Conservation (phyloP, 2,888 invertebrate genomes). For the Lutraria lutraria region DNA sequence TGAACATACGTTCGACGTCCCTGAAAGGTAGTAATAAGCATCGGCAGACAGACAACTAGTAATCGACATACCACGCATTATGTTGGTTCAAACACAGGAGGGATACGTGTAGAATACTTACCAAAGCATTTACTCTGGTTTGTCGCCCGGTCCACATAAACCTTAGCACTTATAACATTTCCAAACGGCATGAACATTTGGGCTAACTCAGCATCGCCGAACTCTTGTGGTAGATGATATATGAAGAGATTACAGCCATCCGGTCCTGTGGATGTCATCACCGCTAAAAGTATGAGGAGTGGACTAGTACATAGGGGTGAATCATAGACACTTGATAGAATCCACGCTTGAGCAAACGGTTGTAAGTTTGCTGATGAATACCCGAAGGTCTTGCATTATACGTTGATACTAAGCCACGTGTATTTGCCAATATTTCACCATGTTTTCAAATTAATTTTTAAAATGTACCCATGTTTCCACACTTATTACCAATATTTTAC, state of each 20-base stretch:
- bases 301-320: conserved; percentile 2
- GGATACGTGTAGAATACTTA: conserved; percentile 88
- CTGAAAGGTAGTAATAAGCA: too few species aligned
- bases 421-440: too few species aligned
- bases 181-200: conserved; percentile 99
- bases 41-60: too few species aligned
- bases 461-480: too few species aligned
- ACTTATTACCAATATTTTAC: too few species aligned
- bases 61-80: background rate
- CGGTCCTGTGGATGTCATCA: conserved; percentile 90
- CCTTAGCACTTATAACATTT: conserved; percentile 99
- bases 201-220: conserved; percentile 99
- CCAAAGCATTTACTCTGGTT: conserved; percentile 99
- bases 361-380: too few species aligned
- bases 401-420: too few species aligned
- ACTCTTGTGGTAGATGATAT: conserved; percentile 99
- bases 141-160: conserved; percentile 99
- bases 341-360: too few species aligned
- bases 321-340: background rate
- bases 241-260: conserved; percentile 99
- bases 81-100: background rate
- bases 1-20: too few species aligned
- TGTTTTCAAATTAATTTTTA: too few species aligned
- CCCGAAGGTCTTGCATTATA: too few species aligned
- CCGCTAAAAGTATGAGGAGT: conserved; percentile 41